Percentiles rank a stretch among this genome's conserved stretches.
These are phyloP conservation scores for Myotis brandtii DNA, from an alignment of 2,113 vertebrate genomes.

Conservation along the genomic window DNA sequence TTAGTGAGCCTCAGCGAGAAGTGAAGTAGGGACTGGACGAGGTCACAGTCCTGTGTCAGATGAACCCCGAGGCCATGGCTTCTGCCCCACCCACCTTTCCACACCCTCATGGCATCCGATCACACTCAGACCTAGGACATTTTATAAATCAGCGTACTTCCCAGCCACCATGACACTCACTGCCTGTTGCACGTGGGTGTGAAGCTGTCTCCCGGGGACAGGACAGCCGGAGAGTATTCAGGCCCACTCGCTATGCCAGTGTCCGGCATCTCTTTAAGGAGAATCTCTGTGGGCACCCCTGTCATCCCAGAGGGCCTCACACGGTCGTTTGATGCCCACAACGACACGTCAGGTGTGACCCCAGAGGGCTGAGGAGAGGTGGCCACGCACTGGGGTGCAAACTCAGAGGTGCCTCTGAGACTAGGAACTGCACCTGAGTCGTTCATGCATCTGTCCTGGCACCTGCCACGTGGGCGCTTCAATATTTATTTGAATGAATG, in stretches of 20 bases:
- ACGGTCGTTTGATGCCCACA: background rate
- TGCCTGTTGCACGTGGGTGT: background rate
- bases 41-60: background rate
- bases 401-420: background rate
- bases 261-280: background rate
- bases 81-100: background rate
- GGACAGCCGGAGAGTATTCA: background rate
- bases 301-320: background rate
- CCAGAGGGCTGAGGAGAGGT: background rate
- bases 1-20: background rate
- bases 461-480: slow-evolving; percentile 41
- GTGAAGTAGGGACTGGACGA: background rate
- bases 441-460: background rate
- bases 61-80: background rate
- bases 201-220: background rate
- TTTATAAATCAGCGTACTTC: background rate
- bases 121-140: background rate
- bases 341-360: background rate
- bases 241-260: background rate
- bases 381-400: background rate
- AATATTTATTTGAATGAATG: slow-evolving; percentile 61
- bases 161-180: background rate
- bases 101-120: fast-evolving
- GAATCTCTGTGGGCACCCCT: background rate
- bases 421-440: background rate